Evolutionary conservation across 1,140 invertebrate species (phyloP), one percentile per base, ranked within the genome.

Genomic region (Oppia nitens): DNA sequence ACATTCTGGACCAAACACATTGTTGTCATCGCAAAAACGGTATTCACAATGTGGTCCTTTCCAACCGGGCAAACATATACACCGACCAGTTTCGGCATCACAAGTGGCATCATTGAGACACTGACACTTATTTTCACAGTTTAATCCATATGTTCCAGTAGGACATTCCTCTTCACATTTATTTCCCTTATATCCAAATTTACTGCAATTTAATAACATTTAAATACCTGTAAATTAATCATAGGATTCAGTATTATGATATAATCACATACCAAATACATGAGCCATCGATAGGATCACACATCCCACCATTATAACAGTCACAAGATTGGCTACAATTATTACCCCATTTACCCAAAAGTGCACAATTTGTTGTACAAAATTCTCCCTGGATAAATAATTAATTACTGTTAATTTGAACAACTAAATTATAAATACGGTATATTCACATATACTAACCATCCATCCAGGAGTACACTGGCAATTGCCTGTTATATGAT

Each of bases 101-200:
- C 91, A 95, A n/a, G 84, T 84, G 57, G 84, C 85, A 69, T 86
- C 84, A 53, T 71, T 73, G 70, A 87, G 83, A 73, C 92, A 97
- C 64, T 82, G 78, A 70, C 91, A 94, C 53, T 77, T 72, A 65
- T 79, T 73, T 61, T 79, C 75, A 73, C 91, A 95, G 66, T 83
- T 74, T 51, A 77, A 72, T 49, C 90, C 91, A 73, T 80, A 93
- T 64, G 71, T 78, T 51, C 89, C 90, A 51, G 72, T 68, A 11
- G 80, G 77, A 73, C 92, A 96, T 57, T 78, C 75, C 2, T 82
- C 85, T 71, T 91, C 87, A 71, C 90, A 94, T 53, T 79, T 78
- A 20, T 84, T 76, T 62, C 86, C 85, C 83, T 71, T 66, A 62
- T 27, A 28, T 3, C 56, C 56, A 1, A 47, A 6, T 4, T 55